phyloP scores from a whole-genome alignment of 2,888 invertebrate species.

The Aphidoletes aphidimyza region DNA sequence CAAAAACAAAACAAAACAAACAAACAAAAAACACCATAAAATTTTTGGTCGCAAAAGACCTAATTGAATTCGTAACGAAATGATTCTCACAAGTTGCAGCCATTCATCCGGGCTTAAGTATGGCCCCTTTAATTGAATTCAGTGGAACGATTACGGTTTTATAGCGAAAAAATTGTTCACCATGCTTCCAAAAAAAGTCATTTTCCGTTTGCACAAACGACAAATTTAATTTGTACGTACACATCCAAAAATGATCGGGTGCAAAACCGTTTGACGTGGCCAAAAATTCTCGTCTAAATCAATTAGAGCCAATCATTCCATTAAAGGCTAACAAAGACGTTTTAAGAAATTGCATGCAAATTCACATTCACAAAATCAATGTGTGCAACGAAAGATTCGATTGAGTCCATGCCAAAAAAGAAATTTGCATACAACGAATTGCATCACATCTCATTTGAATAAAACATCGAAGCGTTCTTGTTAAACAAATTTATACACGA shows the following conservation, averaged over 20 bases:
- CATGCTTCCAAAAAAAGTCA: no score
- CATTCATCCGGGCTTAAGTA: constrained; percentile 1
- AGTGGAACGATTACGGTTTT: constrained; percentile 23
- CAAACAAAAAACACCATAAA: not conserved
- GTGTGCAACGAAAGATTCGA: constrained; percentile 3
- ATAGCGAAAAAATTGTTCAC: constrained; percentile 42
- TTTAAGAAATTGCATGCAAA: constrained; percentile 38
- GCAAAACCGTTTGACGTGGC: not conserved
- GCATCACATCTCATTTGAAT: constrained; percentile 33
- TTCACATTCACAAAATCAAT: not conserved
- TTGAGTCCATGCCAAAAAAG: constrained; percentile 11
- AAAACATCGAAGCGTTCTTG: constrained; percentile 49
- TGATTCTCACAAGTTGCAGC: constrained; percentile 48
- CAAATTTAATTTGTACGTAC: not conserved
- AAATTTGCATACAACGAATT: constrained; percentile 31
- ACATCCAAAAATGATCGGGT: not conserved
- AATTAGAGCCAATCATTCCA: constrained; percentile 49
- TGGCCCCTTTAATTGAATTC: constrained; percentile 17
- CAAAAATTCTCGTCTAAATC: not conserved
- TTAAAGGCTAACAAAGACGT: constrained; percentile 51
- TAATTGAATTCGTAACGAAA: constrained; percentile 41
- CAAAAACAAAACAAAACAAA: not conserved
- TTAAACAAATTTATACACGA: constrained; percentile 51
- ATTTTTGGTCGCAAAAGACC: not conserved
- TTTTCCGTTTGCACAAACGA: not conserved